Evolutionary conservation across 2,797 vertebrate genomes (phyloP).

Genomic region (Danio tinwini): DNA sequence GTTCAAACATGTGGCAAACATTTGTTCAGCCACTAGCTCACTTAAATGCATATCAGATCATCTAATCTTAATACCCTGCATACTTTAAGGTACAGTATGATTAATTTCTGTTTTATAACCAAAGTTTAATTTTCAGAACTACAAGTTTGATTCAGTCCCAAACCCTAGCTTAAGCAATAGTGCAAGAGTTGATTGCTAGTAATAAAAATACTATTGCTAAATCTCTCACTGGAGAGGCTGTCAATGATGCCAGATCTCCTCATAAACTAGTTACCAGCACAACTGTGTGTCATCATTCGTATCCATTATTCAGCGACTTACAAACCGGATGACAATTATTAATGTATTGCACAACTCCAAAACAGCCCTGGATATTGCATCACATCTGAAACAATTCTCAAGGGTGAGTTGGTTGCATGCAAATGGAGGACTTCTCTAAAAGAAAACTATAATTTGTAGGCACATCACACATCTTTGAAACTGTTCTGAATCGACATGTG

Average conservation of each 20-base stretch:
- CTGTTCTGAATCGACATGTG: not conserved
- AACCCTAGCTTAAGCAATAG: not conserved
- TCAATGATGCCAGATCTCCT: not conserved
- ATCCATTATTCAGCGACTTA: not conserved
- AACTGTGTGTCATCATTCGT: not conserved
- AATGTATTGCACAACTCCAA: not conserved
- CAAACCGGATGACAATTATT: not conserved
- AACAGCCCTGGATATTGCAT: not conserved
- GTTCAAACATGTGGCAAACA: not conserved
- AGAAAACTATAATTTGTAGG: conserved; percentile 1
- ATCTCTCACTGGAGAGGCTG: not conserved
- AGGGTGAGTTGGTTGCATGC: not conserved
- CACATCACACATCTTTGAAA: not conserved
- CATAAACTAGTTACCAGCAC: not conserved
- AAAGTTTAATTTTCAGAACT: too few species aligned
- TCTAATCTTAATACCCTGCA: not conserved
- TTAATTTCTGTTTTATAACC: too few species aligned
- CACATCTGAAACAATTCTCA: not conserved
- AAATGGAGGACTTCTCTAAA: not conserved
- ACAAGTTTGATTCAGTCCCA: not conserved
- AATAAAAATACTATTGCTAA: not conserved
- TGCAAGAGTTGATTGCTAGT: not conserved
- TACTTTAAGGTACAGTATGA: not conserved
- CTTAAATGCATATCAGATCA: not conserved
- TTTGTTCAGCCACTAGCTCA: not conserved